Evolutionary conservation across 2,113 vertebrate species (phyloP).

Genomic region (Chloroceryle aenea): DNA sequence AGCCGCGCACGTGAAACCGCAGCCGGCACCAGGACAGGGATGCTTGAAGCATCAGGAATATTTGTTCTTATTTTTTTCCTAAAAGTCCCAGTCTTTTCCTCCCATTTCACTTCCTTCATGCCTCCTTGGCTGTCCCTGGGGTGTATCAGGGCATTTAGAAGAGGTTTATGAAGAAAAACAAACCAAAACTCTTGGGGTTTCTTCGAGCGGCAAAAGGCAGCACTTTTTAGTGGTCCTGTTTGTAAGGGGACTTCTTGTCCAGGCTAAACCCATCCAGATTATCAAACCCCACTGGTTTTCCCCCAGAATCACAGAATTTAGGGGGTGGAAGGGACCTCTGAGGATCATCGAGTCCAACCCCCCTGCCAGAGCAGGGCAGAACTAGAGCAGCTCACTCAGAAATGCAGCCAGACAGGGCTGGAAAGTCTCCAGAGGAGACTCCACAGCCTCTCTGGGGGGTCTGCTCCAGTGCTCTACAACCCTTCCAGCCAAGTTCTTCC

Average conservation of each 20-base stretch:
- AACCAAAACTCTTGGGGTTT: background rate
- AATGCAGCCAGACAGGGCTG: too few relatives aligned
- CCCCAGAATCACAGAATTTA: background rate
- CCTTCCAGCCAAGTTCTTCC: too few relatives aligned
- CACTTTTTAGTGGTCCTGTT: background rate
- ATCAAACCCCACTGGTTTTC: background rate
- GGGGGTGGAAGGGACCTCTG: too few relatives aligned
- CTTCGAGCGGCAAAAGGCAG: background rate
- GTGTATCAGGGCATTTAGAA: rapidly evolving
- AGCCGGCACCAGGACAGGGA: rapidly evolving
- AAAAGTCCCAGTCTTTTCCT: background rate
- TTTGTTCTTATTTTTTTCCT: background rate
- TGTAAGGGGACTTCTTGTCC: background rate
- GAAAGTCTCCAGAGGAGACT: too few relatives aligned
- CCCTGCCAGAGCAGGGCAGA: too few relatives aligned
- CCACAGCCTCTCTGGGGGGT: too few relatives aligned
- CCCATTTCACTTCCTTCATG: background rate
- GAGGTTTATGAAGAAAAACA: background rate
- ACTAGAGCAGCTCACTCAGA: too few relatives aligned
- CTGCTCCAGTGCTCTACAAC: too few relatives aligned
- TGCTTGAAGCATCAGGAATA: background rate
- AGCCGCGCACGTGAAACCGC: background rate
- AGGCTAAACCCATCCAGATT: background rate
- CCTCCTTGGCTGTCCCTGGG: background rate
- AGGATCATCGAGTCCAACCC: too few relatives aligned